These are phyloP conservation scores for Lapara coniferarum DNA, from an alignment of 2,888 invertebrate species.

Conservation along the genomic window DNA sequence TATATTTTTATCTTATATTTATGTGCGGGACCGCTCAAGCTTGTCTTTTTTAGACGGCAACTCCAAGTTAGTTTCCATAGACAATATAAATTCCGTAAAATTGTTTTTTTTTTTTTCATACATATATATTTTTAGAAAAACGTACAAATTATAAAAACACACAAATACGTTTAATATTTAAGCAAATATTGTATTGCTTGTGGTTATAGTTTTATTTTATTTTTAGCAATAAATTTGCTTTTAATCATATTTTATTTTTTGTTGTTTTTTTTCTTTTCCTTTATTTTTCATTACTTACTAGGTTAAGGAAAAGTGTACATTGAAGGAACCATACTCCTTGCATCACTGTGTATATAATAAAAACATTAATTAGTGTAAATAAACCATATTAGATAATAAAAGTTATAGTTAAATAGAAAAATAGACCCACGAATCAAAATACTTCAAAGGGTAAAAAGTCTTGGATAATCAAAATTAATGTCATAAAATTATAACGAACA, in stretches of 20 bases:
- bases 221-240: conserved; percentile 84
- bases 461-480: conserved; percentile 71
- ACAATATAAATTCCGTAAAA: conserved; percentile 44
- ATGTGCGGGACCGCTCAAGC: conserved; percentile 68
- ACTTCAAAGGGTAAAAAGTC: conserved; percentile 56
- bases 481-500: conserved; percentile 62
- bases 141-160: conserved; percentile 76
- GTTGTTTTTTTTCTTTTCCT: conserved; percentile 65
- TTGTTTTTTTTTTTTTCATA: conserved; percentile 52
- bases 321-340: conserved; percentile 83
- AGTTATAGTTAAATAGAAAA: conserved; percentile 58
- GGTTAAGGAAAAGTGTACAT: conserved; percentile 68
- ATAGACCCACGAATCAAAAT: conserved; percentile 48
- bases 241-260: conserved; percentile 75
- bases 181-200: conserved; percentile 77
- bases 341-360: conserved; percentile 73
- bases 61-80: conserved; percentile 47
- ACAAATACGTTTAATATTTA: conserved; percentile 60
- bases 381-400: conserved; percentile 51
- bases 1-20: conserved; percentile 73
- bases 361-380: conserved; percentile 68
- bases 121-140: conserved; percentile 63
- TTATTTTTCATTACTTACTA: conserved; percentile 54
- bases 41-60: conserved; percentile 55
- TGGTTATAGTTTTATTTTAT: conserved; percentile 81